A percentile compares a stretch with the other conserved stretches of the same genome.
Evolutionary conservation across 2,888 invertebrate genomes (phyloP).

Genomic region (Acronicta psi): DNA sequence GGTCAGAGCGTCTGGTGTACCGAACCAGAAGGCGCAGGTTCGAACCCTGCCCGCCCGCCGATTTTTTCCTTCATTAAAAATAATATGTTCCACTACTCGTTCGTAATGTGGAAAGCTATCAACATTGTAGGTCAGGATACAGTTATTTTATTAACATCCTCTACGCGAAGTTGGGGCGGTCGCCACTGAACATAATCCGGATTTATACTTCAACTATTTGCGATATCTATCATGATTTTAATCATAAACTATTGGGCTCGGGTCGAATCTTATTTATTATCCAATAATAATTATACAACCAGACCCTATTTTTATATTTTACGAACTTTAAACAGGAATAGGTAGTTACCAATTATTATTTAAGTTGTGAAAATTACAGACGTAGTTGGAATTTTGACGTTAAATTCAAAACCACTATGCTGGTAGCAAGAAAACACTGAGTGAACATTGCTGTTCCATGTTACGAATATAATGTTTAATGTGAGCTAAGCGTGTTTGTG

Average conservation of each 20-base stretch:
- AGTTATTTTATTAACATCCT: slow-evolving; percentile 35
- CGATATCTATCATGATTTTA: slow-evolving; percentile 45
- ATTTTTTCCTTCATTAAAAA: no score
- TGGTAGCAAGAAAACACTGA: slow-evolving; percentile 63
- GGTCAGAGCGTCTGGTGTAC: no score
- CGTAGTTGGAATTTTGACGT: slow-evolving; percentile 20
- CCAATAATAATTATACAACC: slow-evolving; percentile 36
- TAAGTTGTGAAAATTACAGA: slow-evolving; percentile 31
- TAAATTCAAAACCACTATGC: slow-evolving; percentile 46
- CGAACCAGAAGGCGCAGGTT: no score
- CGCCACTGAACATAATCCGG: slow-evolving; percentile 53
- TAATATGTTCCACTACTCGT: slow-evolving; percentile 9
- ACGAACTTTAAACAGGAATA: slow-evolving; percentile 27
- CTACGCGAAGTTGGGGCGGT: slow-evolving; percentile 31
- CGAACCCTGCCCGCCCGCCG: no score
- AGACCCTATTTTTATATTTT: slow-evolving; percentile 20
- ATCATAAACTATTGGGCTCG: slow-evolving; percentile 32
- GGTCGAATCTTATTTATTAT: slow-evolving; percentile 37
- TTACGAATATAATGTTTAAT: slow-evolving; percentile 65
- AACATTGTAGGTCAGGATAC: slow-evolving; percentile 9
- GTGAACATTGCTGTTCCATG: slow-evolving; percentile 62
- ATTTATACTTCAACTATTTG: slow-evolving; percentile 49
- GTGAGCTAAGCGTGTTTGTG: slow-evolving; percentile 55
- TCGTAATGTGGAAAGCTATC: background rate
- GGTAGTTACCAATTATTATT: background rate